phyloP scores from a whole-genome alignment of 1,140 invertebrate genomes.

The Ephestia elutella region DNA sequence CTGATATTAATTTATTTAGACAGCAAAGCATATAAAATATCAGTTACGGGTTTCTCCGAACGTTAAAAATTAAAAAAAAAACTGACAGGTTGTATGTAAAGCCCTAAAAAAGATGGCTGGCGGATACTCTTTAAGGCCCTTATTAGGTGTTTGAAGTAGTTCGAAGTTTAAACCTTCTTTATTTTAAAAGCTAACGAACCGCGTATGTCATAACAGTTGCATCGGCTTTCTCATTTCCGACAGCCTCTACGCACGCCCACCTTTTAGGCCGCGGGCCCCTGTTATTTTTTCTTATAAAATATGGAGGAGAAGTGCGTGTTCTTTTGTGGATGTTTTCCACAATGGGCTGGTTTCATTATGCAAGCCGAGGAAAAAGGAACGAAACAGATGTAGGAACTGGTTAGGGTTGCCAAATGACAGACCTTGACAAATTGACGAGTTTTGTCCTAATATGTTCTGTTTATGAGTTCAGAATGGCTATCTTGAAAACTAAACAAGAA shows the following conservation, averaged over 20 bases:
- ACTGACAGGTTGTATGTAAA: too few species aligned
- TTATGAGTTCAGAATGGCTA: too few species aligned
- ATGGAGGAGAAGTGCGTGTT: slow-evolving; percentile 50
- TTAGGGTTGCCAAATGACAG: neutral
- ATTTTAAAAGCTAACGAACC: neutral
- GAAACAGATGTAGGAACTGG: slow-evolving; percentile 66
- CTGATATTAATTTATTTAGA: too few species aligned
- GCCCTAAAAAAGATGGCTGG: too few species aligned
- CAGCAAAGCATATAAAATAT: too few species aligned
- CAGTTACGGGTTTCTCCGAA: too few species aligned
- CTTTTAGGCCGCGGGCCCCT: slow-evolving; percentile 44
- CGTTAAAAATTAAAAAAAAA: too few species aligned
- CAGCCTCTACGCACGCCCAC: slow-evolving; percentile 46
- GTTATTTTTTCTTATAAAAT: slow-evolving; percentile 64
- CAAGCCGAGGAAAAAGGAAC: slow-evolving; percentile 58
- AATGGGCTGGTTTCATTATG: slow-evolving; percentile 66
- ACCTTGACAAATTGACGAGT: neutral
- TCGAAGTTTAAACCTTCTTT: neutral
- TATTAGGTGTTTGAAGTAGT: neutral
- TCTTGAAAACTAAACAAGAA: too few species aligned
- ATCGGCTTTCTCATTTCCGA: slow-evolving; percentile 63
- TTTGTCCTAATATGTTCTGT: neutral
- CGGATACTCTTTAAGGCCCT: neutral
- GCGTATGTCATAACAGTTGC: slow-evolving; percentile 70
- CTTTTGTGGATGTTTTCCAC: slow-evolving; percentile 64